These are phyloP conservation scores for Enteromius fasciolatus DNA, from an alignment of 2,797 vertebrate species.

Conservation along the genomic window DNA sequence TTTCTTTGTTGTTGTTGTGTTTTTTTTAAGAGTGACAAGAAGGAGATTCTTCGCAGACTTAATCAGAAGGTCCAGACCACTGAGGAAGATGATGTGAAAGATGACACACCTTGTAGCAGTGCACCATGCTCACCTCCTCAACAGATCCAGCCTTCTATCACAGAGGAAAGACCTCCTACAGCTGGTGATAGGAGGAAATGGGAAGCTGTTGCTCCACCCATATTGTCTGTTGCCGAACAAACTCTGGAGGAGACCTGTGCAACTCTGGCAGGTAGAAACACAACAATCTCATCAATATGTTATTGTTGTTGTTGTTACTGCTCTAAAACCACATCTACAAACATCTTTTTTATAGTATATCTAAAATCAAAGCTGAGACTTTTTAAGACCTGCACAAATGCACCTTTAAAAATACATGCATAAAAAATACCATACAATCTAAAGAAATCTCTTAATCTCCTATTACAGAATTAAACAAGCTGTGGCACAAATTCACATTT, in stretches of 20 bases:
- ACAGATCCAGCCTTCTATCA: slow-evolving; percentile 44
- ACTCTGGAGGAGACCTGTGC: slow-evolving; percentile 82
- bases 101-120: slow-evolving; percentile 36
- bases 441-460: not conserved
- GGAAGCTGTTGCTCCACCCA: slow-evolving; percentile 81
- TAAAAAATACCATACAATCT: not conserved
- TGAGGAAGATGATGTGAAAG: slow-evolving; percentile 62
- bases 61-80: slow-evolving; percentile 87
- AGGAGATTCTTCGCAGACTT: slow-evolving; percentile 89
- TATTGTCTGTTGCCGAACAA: slow-evolving; percentile 82
- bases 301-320: not conserved
- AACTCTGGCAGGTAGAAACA: slow-evolving; percentile 47
- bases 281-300: not conserved
- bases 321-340: not conserved
- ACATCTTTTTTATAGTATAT: not conserved
- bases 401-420: not conserved
- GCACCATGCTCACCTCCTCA: slow-evolving; percentile 46
- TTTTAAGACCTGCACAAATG: not conserved
- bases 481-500: not conserved
- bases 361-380: not conserved
- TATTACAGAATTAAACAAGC: not conserved
- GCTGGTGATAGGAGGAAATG: slow-evolving; percentile 89
- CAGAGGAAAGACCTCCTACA: slow-evolving; percentile 68
- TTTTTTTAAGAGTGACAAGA: slow-evolving; percentile 84
- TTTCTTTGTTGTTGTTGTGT: slow-evolving; percentile 9